These are phyloP conservation scores for Sternarchorhynchus goeldii DNA, from an alignment of 2,797 vertebrate genomes.

Conservation along the genomic window DNA sequence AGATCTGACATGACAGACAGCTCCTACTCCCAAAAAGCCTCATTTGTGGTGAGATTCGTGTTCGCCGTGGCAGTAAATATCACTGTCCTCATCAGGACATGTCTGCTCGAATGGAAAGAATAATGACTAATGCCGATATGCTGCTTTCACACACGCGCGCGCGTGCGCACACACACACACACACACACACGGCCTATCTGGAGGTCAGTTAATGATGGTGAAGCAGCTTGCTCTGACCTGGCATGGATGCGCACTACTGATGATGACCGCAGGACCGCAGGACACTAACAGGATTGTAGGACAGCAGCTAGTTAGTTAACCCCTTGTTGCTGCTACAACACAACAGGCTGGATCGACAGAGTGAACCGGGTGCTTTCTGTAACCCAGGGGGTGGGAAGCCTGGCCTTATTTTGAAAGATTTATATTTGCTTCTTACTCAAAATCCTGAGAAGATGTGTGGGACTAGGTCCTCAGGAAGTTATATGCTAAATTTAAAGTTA, in stretches of 20 bases:
- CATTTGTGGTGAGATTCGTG: constrained; percentile 40
- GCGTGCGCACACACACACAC: background rate
- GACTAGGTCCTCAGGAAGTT: no score
- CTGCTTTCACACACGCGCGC: constrained; percentile 6
- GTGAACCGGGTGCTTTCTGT: no score
- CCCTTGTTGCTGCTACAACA: background rate
- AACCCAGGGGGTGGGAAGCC: no score
- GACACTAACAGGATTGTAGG: no score
- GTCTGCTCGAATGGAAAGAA: constrained; percentile 12
- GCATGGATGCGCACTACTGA: background rate
- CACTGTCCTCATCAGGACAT: constrained; percentile 31
- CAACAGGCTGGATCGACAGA: background rate
- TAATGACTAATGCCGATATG: constrained; percentile 13
- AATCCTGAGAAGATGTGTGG: no score
- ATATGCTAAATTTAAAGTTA: no score
- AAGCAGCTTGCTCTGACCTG: background rate
- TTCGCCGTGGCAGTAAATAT: constrained; percentile 31
- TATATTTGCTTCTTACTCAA: no score
- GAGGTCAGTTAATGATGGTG: constrained; percentile 1
- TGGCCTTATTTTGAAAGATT: no score
- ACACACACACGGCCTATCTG: background rate
- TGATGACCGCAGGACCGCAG: background rate
- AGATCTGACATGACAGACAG: constrained; percentile 36
- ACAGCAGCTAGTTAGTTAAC: background rate
- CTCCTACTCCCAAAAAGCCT: constrained; percentile 42